Base-by-base conservation (phyloP, 2,797 vertebrate species). In the Gadopsis bispinosus region DNA sequence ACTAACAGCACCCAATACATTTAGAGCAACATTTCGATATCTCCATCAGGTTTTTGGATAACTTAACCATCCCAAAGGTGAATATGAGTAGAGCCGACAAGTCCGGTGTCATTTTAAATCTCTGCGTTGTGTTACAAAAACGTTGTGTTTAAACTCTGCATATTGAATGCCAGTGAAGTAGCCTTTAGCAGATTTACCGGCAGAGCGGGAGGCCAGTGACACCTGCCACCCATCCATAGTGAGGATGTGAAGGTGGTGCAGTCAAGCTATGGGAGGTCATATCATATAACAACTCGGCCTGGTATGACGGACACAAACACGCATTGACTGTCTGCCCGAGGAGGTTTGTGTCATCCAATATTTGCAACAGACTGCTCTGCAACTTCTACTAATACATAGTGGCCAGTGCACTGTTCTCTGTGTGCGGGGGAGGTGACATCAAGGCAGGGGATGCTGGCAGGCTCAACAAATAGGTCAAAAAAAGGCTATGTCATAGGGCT, bases 401-500 rank as follows among this genome's bases (percentile, higher is more conserved):
- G 84, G 59, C 58, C 77, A 33, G 56, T 72, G 74, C 37, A 79
- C 55, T 55, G 69, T 73, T 84, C n/a, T 76, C 26, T 62, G 16
- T 55, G 62, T 83, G 87, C 8, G 77, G 84, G 54, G 81, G 80
- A 80, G 72, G 81, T 86, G 79, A 82, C 81, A 83, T 82, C 74
- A 83, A 84, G 67, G 74, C 69, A 76, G 77, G 73, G 73, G 66
- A 84, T 71, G 76, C 77, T 73, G 22, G 80, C 72, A 87, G 83
- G 87, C 80, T 83, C 70, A 81, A 83, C 70, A 89, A 84, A 77
- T 33, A 73, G 77, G 71, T 75, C 13, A 51, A 59, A 79, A 77
- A 73, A 62, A 71, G 53, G 71, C 73, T 76, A 69, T 91, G 87
- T 89, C 84, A 87, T 59, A 79, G 61, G 70, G 45, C 68, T 75